Base-by-base conservation (phyloP, 2,797 vertebrate species). In the Peromyscus aztecus region DNA sequence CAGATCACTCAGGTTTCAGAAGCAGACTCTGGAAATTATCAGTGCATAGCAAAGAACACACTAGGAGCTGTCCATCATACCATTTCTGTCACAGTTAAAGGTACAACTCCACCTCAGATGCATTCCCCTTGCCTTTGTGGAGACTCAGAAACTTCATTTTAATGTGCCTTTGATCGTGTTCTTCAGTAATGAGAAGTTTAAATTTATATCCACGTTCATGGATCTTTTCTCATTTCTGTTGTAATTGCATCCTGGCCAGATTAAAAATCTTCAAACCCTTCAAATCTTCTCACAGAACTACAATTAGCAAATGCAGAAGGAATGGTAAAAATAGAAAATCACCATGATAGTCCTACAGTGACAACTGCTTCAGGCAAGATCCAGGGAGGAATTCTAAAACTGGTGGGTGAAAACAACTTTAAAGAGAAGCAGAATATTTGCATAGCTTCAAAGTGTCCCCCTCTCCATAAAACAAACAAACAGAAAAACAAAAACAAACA, bases 21-120 rank as follows among this genome's bases (percentile, higher is more conserved):
- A 98, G 99, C 99, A 0, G 99, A 99, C 82, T 99, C 99, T 11
- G 99, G 99, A 78, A 99, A 99, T 86, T 99, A 99, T 98, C 99
- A 99, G 95, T 99, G 99, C 97, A 98, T 98, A n/a, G 99, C 99
- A 91, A 99, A 97, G 97, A 99, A 99, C 98, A 21, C 12, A 0
- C 97, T 99, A 27, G 99, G 99, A 98, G 98, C 98, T 0, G 98
- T 97, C 94, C 98, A 99, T 96, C 99, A 99, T 97, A 98, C 98
- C 96, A 99, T 99, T 98, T 99, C 98, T 7, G 99, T 99, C 91
- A 98, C 98, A n/a, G 99, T 99, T 91, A 99, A 99, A 99, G 99
- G 99, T 99, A 98, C 95, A 3, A 24, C 37, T 6, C 27, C 71
- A 63, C 78, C 81, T 93, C 59, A 97, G n/a, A 87, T 59, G 43